A percentile compares a stretch with the other conserved stretches of the same genome.
Evolutionary conservation across 1,140 invertebrate genomes (phyloP).

Genomic region (Melipona quadrifasciata): DNA sequence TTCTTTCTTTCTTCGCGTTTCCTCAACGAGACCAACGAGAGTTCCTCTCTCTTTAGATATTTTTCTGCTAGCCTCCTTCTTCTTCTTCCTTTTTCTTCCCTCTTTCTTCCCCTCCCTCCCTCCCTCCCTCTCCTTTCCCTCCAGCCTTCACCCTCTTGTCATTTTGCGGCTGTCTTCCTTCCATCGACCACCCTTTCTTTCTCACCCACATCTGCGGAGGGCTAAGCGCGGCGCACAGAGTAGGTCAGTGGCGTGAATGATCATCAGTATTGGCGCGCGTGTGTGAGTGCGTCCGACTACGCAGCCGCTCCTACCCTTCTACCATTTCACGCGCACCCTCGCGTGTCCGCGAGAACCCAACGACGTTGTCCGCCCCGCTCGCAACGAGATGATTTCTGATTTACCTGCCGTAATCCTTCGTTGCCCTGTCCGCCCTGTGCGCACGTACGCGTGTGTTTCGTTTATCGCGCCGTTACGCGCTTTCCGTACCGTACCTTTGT

Average conservation of each 20-base stretch:
- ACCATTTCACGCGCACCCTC: conserved; percentile 40
- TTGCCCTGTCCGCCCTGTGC: background rate
- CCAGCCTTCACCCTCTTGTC: conserved; percentile 56
- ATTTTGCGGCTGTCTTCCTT: conserved; percentile 40
- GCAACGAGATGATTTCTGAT: conserved; percentile 20
- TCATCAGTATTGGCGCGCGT: conserved; percentile 61
- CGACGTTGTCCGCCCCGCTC: background rate
- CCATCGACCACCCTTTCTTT: conserved; percentile 38
- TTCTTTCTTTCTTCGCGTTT: conserved; percentile 25
- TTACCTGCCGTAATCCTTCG: background rate
- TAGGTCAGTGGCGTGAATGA: conserved; percentile 73
- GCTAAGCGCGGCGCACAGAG: conserved; percentile 55
- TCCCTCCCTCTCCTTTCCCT: conserved; percentile 28
- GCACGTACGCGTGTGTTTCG: background rate
- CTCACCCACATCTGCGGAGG: conserved; percentile 27
- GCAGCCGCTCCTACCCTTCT: conserved; percentile 20
- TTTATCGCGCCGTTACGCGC: background rate
- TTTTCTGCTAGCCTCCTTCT: background rate
- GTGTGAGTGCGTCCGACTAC: conserved; percentile 44
- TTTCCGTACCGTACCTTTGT: background rate
- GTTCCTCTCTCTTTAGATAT: background rate
- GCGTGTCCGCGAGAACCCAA: conserved; percentile 31
- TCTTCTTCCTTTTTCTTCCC: background rate
- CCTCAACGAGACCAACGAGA: background rate
- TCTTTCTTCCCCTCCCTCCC: background rate